Evolutionary conservation across 2,888 invertebrate genomes (phyloP).

Genomic region (Lasioglossum malachurum): DNA sequence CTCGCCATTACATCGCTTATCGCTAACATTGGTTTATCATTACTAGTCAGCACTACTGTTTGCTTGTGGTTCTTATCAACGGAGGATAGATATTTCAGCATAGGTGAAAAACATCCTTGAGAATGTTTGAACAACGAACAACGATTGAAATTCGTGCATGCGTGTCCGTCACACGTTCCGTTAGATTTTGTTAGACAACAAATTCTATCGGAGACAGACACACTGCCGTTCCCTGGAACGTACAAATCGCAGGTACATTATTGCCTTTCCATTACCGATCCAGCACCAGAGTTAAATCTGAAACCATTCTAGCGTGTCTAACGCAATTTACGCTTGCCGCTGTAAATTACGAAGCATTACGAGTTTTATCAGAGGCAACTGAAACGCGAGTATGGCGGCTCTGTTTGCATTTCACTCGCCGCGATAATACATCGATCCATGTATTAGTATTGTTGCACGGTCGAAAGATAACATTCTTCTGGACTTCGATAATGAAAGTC

Average conservation of each 20-base stretch:
- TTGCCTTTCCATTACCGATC: not conserved
- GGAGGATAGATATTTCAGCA: not conserved
- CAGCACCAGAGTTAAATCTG: not conserved
- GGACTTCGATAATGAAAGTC: conserved; percentile 37
- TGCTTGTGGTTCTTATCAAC: conserved; percentile 36
- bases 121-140: not conserved
- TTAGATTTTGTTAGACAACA: not conserved
- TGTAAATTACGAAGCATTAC: conserved; percentile 18
- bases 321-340: not conserved
- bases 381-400: not conserved
- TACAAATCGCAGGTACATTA: not conserved
- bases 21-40: not conserved
- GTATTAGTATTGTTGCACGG: conserved; percentile 23
- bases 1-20: not conserved
- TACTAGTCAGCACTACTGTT: conserved; percentile 2
- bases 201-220: not conserved
- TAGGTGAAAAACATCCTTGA: conserved; percentile 5
- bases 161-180: not conserved
- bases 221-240: not conserved
- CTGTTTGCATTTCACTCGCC: conserved; percentile 23
- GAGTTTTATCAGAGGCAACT: not conserved
- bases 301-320: not conserved
- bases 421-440: conserved; percentile 23
- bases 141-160: not conserved
- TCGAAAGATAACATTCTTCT: conserved; percentile 29